Percentiles rank a stretch among this genome's conserved stretches.
Evolutionary conservation across 2,797 vertebrate genomes (phyloP).

Genomic region (Trichosurus vulpecula): DNA sequence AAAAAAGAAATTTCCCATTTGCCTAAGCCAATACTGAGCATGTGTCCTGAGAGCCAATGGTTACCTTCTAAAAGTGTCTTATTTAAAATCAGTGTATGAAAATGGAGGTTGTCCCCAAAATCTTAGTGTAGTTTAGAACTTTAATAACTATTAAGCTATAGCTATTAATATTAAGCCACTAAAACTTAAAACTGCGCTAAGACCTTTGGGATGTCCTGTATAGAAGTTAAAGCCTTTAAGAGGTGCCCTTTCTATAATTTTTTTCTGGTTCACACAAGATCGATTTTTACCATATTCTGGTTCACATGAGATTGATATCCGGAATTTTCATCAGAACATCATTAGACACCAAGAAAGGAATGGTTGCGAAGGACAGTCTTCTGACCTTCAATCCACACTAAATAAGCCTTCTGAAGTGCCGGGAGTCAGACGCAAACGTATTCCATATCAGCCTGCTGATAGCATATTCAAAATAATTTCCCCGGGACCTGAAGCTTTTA

Average conservation of each 20-base stretch:
- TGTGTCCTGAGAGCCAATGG: neutral
- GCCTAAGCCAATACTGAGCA: constrained; percentile 20
- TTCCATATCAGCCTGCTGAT: constrained; percentile 20
- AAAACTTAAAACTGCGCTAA: neutral
- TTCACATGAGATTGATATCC: neutral
- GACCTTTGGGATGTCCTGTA: neutral
- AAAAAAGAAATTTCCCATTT: constrained; percentile 47
- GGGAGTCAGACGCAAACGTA: neutral
- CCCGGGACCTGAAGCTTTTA: constrained; percentile 13
- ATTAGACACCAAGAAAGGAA: neutral
- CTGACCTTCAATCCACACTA: constrained; percentile 1
- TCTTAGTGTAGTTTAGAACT: neutral
- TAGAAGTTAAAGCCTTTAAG: neutral
- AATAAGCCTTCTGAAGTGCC: constrained; percentile 5
- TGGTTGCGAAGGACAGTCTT: neutral
- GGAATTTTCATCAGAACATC: neutral
- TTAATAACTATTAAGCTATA: neutral
- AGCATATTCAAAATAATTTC: constrained; percentile 45
- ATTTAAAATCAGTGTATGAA: neutral
- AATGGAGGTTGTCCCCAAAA: neutral
- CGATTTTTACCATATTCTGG: too few species aligned
- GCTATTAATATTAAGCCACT: neutral
- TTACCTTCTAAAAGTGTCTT: neutral
- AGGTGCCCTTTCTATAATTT: neutral
- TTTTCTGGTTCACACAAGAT: neutral